phyloP scores from a whole-genome alignment of 64 coral and sea anemone species.

The Cladopsammia gracilis region DNA sequence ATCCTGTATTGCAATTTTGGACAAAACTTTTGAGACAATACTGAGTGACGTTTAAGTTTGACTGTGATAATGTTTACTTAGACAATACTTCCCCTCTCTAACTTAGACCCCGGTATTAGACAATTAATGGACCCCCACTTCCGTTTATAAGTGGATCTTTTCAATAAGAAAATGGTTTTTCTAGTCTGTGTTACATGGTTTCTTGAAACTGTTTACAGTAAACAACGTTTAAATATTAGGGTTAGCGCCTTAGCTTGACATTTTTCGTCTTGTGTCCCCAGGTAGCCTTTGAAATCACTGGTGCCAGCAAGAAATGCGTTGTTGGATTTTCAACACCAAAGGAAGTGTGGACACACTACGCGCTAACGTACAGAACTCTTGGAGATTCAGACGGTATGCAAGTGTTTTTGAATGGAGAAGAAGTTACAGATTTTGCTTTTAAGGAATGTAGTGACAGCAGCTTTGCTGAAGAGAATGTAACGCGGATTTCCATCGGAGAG shows the following conservation, averaged over 20 bases:
- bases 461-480: background rate
- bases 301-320: background rate
- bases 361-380: slow-evolving; percentile 13
- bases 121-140: too few relatives aligned
- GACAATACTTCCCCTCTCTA: too few relatives aligned
- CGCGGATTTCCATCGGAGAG: slow-evolving; percentile 1
- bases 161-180: too few relatives aligned
- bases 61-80: too few relatives aligned
- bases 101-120: too few relatives aligned
- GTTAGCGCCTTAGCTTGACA: background rate
- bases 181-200: too few relatives aligned
- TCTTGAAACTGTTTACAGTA: too few relatives aligned
- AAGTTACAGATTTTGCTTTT: slow-evolving; percentile 10
- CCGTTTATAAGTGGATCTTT: too few relatives aligned
- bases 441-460: background rate
- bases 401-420: slow-evolving; percentile 14
- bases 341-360: slow-evolving; percentile 65
- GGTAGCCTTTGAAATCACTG: slow-evolving; percentile 27
- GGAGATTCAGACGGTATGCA: background rate
- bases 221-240: too few relatives aligned
- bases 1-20: too few relatives aligned
- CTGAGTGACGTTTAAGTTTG: too few relatives aligned
- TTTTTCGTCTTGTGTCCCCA: background rate
- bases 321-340: slow-evolving; percentile 1
- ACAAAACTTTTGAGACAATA: too few relatives aligned